Evolutionary conservation across 1,140 invertebrate genomes (phyloP), one percentile per base, ranked within the genome.

Genomic region (Drosophila elegans): DNA sequence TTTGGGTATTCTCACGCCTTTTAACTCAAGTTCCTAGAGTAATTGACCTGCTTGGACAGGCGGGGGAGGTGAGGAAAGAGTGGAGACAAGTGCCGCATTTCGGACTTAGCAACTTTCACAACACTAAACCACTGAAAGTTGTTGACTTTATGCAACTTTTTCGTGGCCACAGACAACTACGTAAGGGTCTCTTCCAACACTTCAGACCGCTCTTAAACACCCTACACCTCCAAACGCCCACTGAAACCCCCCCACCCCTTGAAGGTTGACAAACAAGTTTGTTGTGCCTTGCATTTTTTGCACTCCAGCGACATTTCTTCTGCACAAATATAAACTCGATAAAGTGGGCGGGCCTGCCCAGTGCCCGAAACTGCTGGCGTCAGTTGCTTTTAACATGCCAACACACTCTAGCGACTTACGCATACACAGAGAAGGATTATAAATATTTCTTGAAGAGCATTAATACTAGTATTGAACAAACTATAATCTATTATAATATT

Each of bases 131-230:
- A 88, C 84, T 83, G 84, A 84, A 88, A 88, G 84, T 88, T 88
- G 84, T 88, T 88, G 84, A 86, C 84, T 86, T 88, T 86, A 86
- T 86, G 83, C 83, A 86, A 86, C 83, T 86, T 86, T 86, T 86
- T 86, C 84, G 83, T 86, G 83, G 83, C 84, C 76, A 84, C 84
- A 89, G 84, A 89, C 84, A 88, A 84, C 76, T 88, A 88, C 84
- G 80, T 80, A 80, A 80, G 73, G 61, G 52, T 56, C 62, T 69
- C 51, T 56, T 27, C 34, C 42, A 56, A 69, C 52, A 66, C 52
- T 67, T 51, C 55, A 62, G 44, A 80, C 56, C 56, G 27, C 36
- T 38, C 36, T 36, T 21, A 4, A 57, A 54, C 69, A 25, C 29
- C 34, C n/a, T 25, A 4, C 16, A 32, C 13, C 39, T 9, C 12